These are phyloP conservation scores for Engraulis encrasicolus DNA, from an alignment of 2,113 vertebrate genomes.

Conservation along the genomic window DNA sequence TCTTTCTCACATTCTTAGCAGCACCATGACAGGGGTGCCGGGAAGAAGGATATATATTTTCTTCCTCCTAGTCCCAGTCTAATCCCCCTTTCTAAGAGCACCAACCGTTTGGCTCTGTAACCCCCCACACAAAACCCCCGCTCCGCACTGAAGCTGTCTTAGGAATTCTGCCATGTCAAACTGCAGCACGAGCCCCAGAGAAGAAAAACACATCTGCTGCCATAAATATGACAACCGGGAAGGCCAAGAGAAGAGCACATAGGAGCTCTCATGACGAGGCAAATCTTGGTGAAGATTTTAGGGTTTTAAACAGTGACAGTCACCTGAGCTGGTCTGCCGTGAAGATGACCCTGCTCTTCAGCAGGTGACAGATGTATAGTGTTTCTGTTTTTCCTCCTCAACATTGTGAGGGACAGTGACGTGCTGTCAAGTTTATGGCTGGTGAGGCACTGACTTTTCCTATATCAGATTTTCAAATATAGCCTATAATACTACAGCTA, in stretches of 20 bases:
- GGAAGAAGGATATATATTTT: not conserved
- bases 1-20: constrained; percentile 1
- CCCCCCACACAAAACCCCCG: not conserved
- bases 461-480: too few species aligned
- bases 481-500: too few species aligned
- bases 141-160: not conserved
- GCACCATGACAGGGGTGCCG: not conserved
- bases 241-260: not conserved
- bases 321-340: constrained; percentile 96
- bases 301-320: not conserved
- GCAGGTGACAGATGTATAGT: too few species aligned
- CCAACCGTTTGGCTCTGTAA: not conserved
- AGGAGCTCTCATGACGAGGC: not conserved
- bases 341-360: constrained; percentile 94
- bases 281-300: too few species aligned
- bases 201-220: not conserved
- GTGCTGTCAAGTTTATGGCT: too few species aligned
- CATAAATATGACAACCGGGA: not conserved
- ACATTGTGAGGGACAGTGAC: too few species aligned
- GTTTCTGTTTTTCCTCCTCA: too few species aligned
- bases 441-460: too few species aligned
- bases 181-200: not conserved
- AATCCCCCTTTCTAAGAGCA: not conserved
- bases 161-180: not conserved
- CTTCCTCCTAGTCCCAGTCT: not conserved